Base-by-base conservation (phyloP, 2,113 vertebrate genomes). In the Mugil cephalus region DNA sequence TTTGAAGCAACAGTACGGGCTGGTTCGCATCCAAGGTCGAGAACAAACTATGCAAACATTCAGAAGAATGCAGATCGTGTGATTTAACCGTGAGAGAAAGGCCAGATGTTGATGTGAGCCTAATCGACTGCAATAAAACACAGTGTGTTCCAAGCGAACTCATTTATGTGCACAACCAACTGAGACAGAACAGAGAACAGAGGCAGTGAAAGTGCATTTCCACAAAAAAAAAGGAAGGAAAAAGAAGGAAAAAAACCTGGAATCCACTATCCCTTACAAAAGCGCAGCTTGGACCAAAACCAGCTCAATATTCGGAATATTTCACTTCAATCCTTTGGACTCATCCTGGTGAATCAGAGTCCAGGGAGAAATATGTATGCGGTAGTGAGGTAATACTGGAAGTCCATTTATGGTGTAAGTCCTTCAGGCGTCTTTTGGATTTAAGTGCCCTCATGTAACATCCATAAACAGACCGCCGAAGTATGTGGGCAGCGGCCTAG, bases 401-500 rank as follows among this genome's bases (percentile, higher is more conserved):
- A 79, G 34, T 77, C 73, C 78, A 65, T 83, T 53, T 79, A 66
- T 50, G 73, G 82, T 54, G 1, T 24, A 13, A 38, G 15, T 61
- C 24, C 14, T 35, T 39, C n/a, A 6, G 1, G 59, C 48, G 19
- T 62, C 13, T 55, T 21, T 75, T 42, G 15, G 1, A 2, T 56
- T 75, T 54, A 17, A 43, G 54, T 30, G 56, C 38, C 1, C 47
- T 84, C 63, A 67, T 34, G 36, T 47, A 81, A 73, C 2, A 1
- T 60, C 8, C 30, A 76, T 82, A 83, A 88, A 87, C 87, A 87
- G 40, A 52, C 52, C 10, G 53, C 15, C 30, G 64, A 87, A 79
- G 66, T 70, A 69, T 63, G 59, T 69, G 67, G 86, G 76, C 52
- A 2, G 80, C 53, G 62, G 34, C 69, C 50, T 47, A 72, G 15